Base-by-base conservation (phyloP, 2,888 invertebrate species). In the Ichneumoninae sp. region DNA sequence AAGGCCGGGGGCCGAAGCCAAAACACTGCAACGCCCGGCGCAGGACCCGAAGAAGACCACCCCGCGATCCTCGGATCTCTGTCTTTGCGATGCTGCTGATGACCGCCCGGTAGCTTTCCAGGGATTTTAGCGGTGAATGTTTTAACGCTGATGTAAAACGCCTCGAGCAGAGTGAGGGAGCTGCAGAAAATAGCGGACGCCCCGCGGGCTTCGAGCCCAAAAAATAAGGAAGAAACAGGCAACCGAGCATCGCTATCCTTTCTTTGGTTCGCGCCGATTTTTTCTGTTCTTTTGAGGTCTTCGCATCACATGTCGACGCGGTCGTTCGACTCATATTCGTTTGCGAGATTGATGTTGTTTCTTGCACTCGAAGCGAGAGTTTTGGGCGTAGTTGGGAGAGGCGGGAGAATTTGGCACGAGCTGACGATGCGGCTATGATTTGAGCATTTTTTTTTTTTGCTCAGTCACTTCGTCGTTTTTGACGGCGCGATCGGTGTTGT, bases 291-390 rank as follows among this genome's bases (percentile, higher is more conserved):
- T 81, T 75, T 83, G 75, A 26, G 30, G 63, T 52, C 33, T 40
- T 22, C 47, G 47, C 30, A 22, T 33, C 33, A 22, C 36, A 30
- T 7, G 30, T 76, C 80, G 83, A 77, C 80, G 78, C 79, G 74
- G 74, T 81, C 36, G 81, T 85, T 71, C 71, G 83, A 66, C 75
- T 81, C 75, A 86, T 85, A 85, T 66, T 66, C 70, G 75, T 52
- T 26, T 36, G 2, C 33, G 75, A 83, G 86, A 87, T 87, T 87
- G 54, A 87, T 87, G 87, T 84, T 85, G 83, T 83, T 83, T 86
- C 47, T 73, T 60, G 70, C 83, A 81, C 76, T 57, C 33, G 57
- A 65, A 73, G 80, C 83, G 85, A 50, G 78, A 81, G 66, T 83
- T 74, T 83, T 79, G 66, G 81, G 81, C 85, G 78, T 83, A 75